Evolutionary conservation across 2,113 vertebrate genomes (phyloP).

Genomic region (Neomonachus schauinslandi): DNA sequence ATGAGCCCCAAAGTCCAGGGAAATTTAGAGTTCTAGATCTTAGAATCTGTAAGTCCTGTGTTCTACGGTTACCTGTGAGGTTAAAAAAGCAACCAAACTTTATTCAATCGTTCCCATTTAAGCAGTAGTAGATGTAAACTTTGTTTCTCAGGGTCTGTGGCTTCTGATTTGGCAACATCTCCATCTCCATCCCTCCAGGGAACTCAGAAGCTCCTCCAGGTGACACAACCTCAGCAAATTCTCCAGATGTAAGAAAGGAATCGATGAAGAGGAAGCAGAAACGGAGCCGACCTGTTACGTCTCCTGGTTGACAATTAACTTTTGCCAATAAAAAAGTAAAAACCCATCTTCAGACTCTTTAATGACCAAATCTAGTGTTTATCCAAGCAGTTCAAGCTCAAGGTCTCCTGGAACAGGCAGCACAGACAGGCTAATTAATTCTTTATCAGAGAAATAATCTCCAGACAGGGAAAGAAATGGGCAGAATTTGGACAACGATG

Average conservation of each 20-base stretch:
- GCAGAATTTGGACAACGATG: slow-evolving; percentile 12
- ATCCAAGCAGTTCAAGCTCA: background rate
- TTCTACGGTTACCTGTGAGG: background rate
- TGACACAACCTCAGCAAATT: background rate
- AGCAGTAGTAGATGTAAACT: background rate
- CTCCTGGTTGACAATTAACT: slow-evolving; percentile 43
- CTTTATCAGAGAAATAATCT: slow-evolving; percentile 44
- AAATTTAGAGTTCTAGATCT: background rate
- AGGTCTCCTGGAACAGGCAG: background rate
- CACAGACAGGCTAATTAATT: background rate
- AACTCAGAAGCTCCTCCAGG: background rate
- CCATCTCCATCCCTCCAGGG: background rate
- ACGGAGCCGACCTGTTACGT: background rate
- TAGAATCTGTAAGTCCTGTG: background rate
- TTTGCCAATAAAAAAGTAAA: slow-evolving; percentile 50
- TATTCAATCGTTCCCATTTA: background rate
- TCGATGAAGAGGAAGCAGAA: background rate
- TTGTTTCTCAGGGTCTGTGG: background rate
- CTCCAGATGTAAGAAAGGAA: slow-evolving; percentile 13
- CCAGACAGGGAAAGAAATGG: background rate
- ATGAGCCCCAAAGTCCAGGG: background rate
- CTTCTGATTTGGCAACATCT: background rate
- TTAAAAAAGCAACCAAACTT: background rate
- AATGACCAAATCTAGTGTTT: background rate
- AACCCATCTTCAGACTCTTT: slow-evolving; percentile 5